Conservation (phyloP, 1,140 invertebrate genomes). For the Diabrotica virgifera region DNA sequence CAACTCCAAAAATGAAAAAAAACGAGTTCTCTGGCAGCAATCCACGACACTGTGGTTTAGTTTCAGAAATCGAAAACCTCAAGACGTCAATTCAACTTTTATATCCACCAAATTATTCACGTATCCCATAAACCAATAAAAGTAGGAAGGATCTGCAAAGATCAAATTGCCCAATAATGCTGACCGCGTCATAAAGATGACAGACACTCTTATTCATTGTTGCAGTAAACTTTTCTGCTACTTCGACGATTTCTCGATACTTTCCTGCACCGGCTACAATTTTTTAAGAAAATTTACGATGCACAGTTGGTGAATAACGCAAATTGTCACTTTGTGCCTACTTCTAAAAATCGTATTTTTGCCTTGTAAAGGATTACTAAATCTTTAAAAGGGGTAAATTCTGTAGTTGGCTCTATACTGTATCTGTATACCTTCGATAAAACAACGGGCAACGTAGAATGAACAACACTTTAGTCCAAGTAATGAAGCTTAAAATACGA, state of each 20-base stretch:
- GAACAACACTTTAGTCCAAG: too few species aligned
- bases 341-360: too few species aligned
- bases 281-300: background rate
- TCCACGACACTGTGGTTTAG: background rate
- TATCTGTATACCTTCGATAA: too few species aligned
- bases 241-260: background rate
- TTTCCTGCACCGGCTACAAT: background rate
- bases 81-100: background rate
- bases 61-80: background rate
- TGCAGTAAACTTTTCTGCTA: constrained; percentile 2
- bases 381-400: too few species aligned
- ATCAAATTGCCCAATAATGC: constrained; percentile 2
- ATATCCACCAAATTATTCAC: background rate
- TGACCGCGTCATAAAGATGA: background rate
- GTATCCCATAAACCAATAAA: background rate
- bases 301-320: too few species aligned
- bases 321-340: too few species aligned
- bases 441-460: too few species aligned
- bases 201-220: constrained; percentile 2
- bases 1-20: too few species aligned
- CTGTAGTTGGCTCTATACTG: too few species aligned
- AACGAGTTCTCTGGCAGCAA: too few species aligned
- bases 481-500: too few species aligned
- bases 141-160: background rate
- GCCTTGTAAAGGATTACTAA: too few species aligned